Conservation (phyloP, 2,113 vertebrate genomes). For the Phalacrocorax aristotelis region DNA sequence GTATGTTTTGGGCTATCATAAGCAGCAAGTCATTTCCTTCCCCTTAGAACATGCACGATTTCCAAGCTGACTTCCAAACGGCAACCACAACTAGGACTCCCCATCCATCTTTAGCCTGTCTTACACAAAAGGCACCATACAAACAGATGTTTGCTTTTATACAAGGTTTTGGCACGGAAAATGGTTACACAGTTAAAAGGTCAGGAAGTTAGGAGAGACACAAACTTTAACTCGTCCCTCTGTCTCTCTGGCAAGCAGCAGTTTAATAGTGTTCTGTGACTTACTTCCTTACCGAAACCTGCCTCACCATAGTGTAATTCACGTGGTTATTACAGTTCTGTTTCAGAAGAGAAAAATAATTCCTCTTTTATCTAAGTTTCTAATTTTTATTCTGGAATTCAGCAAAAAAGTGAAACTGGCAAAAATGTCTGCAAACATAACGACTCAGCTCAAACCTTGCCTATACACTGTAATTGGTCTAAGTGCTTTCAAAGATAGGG, state of each 20-base stretch:
- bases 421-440: background rate
- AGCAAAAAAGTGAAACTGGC: background rate
- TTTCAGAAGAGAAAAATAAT: background rate
- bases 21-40: background rate
- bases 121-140: background rate
- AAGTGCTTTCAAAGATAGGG: background rate
- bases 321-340: background rate
- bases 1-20: accelerated
- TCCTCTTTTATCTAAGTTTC: background rate
- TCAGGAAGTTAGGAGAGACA: background rate
- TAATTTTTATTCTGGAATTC: background rate
- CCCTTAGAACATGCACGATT: background rate
- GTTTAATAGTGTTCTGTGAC: background rate
- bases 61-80: background rate
- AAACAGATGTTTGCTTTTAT: conserved; percentile 8
- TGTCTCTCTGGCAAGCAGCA: background rate
- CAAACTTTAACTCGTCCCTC: background rate
- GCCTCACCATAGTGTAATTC: background rate
- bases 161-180: background rate
- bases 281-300: background rate
- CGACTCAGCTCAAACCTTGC: background rate
- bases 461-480: background rate
- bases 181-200: background rate
- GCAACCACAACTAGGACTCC: background rate
- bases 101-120: background rate